Percentiles rank a stretch among this genome's conserved stretches.
Conservation (phyloP, 2,113 vertebrate species). For the Bagarius yarrelli region DNA sequence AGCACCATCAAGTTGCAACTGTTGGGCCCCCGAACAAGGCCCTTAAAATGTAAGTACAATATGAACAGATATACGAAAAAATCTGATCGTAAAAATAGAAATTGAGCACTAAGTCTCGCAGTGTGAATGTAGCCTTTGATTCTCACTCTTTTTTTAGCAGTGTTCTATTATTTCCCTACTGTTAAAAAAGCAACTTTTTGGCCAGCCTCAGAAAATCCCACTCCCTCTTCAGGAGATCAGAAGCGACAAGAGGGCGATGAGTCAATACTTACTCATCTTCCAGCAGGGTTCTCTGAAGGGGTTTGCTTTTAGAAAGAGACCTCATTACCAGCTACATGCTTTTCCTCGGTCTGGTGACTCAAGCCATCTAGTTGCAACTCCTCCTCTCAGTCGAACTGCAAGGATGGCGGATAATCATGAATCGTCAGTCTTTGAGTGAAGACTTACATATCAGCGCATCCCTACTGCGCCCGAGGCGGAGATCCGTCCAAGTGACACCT, state of each 20-base stretch:
- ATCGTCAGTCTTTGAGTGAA: conserved; percentile 3
- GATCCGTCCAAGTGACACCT: conserved; percentile 18
- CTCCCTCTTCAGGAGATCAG: conserved; percentile 44
- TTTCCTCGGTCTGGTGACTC: not conserved
- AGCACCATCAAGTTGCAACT: too few species aligned
- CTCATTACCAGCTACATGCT: not conserved
- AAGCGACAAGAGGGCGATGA: conserved; percentile 8
- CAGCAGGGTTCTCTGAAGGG: conserved; percentile 45
- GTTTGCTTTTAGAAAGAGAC: conserved; percentile 20
- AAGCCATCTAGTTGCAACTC: not conserved
- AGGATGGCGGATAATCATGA: conserved; percentile 16
- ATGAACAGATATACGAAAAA: too few species aligned
- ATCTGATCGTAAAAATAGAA: too few species aligned
- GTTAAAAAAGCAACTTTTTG: conserved; percentile 53
- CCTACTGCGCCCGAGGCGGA: not conserved
- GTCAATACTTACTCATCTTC: conserved; percentile 55
- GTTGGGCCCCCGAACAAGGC: too few species aligned
- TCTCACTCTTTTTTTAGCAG: too few species aligned
- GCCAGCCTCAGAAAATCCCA: conserved; percentile 50
- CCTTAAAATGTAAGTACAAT: too few species aligned
- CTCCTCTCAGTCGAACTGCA: not conserved
- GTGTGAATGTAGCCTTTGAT: too few species aligned
- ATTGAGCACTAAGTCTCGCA: too few species aligned
- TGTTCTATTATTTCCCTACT: not conserved
- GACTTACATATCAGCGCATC: conserved; percentile 19